Percentiles rank a stretch among this genome's conserved stretches.
phyloP scores from a whole-genome alignment of 2,113 vertebrate species.

The Falcunculus frontatus region DNA sequence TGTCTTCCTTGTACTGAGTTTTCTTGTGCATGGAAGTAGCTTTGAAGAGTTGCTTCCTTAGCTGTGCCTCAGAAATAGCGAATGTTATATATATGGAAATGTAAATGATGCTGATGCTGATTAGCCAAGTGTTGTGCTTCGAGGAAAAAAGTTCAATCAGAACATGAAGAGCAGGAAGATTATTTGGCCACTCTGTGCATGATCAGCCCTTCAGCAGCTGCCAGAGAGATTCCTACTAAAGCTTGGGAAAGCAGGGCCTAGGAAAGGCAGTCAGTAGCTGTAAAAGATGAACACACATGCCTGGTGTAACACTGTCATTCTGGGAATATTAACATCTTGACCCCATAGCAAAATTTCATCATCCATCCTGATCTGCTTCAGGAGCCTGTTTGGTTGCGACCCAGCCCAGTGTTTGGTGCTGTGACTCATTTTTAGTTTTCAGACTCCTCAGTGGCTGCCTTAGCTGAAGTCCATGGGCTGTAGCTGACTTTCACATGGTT shows the following conservation, averaged over 20 bases:
- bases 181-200: background rate
- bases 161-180: background rate
- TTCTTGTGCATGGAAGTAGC: background rate
- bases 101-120: constrained; percentile 21
- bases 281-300: background rate
- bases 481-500: background rate
- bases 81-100: background rate
- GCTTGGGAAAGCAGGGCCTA: background rate
- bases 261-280: background rate
- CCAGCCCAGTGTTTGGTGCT: background rate
- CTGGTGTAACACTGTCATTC: background rate
- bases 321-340: background rate
- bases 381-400: background rate
- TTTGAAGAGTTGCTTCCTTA: background rate
- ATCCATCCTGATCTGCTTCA: background rate
- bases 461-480: background rate
- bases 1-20: background rate
- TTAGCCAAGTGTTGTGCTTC: background rate
- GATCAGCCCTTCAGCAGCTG: background rate
- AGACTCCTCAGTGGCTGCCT: background rate
- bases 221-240: background rate
- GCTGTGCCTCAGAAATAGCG: background rate
- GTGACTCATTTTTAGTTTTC: background rate
- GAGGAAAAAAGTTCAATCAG: background rate
- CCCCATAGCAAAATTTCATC: background rate